These are phyloP conservation scores for Mesaphorura yosii DNA, from an alignment of 1,140 invertebrate genomes.

Conservation along the genomic window DNA sequence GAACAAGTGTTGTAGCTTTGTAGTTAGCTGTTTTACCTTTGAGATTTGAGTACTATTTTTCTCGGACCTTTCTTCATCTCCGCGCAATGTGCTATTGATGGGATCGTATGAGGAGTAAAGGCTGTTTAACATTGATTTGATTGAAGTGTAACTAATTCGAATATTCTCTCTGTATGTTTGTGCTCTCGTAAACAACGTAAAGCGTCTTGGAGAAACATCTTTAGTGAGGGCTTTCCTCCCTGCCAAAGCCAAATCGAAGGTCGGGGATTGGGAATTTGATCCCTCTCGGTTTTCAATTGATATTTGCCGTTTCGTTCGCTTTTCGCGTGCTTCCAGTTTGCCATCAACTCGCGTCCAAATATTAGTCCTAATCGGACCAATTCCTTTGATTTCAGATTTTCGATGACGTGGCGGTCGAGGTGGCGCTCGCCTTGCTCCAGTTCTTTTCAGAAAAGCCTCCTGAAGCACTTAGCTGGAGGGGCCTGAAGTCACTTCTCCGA, in stretches of 20 bases:
- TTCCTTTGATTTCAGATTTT: constrained; percentile 81
- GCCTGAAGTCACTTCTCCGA: constrained; percentile 62
- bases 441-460: constrained; percentile 64
- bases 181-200: not conserved
- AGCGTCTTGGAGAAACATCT: constrained; percentile 25
- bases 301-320: not conserved
- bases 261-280: constrained; percentile 6
- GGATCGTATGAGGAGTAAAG: too few species aligned
- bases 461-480: constrained; percentile 67
- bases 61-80: too few species aligned
- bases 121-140: constrained; percentile 10
- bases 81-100: too few species aligned
- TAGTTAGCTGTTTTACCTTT: too few species aligned
- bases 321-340: not conserved
- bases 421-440: constrained; percentile 83
- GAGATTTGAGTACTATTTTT: too few species aligned
- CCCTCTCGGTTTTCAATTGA: not conserved
- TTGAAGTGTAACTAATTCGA: not conserved
- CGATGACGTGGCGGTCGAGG: constrained; percentile 82
- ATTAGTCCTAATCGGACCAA: not conserved
- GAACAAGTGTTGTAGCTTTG: too few species aligned
- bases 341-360: not conserved
- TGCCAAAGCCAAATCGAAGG: constrained; percentile 31
- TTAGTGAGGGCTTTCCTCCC: constrained; percentile 26
- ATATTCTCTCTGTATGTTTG: not conserved